phyloP scores from a whole-genome alignment of 1,140 invertebrate genomes.

The Saccostrea echinata region DNA sequence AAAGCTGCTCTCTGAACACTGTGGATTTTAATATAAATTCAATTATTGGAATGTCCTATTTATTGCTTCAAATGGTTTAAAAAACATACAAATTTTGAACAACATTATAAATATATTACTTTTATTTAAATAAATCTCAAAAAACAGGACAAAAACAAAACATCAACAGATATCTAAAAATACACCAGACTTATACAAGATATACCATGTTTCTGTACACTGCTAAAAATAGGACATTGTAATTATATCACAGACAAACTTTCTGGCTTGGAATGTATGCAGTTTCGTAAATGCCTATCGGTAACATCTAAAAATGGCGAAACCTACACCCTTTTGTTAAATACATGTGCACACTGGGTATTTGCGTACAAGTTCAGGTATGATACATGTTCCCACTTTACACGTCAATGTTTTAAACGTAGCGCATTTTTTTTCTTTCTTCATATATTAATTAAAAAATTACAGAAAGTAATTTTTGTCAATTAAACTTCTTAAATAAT shows the following conservation, averaged over 20 bases:
- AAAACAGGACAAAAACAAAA: constrained; percentile 2
- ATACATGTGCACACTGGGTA: not conserved
- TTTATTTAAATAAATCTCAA: not conserved
- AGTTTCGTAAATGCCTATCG: not conserved
- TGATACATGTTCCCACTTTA: not conserved
- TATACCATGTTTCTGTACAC: not conserved
- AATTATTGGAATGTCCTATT: no score
- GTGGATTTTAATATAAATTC: no score
- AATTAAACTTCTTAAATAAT: no score
- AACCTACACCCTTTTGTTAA: not conserved
- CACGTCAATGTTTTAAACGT: not conserved
- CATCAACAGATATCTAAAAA: not conserved
- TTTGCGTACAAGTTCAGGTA: not conserved
- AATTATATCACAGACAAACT: not conserved
- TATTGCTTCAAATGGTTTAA: not conserved
- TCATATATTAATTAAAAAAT: no score
- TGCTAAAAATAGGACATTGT: not conserved
- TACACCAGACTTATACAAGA: not conserved
- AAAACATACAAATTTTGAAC: not conserved
- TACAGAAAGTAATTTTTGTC: no score
- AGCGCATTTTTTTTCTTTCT: not conserved
- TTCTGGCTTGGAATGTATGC: not conserved
- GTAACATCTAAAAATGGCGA: not conserved
- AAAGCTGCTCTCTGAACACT: no score
- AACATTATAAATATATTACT: not conserved